phyloP scores from a whole-genome alignment of 2,888 invertebrate genomes.

The Andrena haemorrhoa region DNA sequence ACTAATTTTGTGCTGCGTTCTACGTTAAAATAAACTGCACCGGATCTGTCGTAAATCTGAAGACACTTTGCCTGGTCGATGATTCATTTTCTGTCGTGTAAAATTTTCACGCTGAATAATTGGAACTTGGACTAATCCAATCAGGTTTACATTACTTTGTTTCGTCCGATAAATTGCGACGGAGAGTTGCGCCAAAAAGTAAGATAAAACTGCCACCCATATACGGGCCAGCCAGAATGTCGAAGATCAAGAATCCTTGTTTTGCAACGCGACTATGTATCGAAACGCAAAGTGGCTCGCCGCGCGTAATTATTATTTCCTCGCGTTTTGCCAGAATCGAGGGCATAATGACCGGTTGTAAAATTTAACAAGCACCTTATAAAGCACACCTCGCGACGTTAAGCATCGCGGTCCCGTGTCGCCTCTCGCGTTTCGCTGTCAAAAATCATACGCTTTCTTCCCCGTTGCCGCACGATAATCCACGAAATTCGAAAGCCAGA shows the following conservation, averaged over 20 bases:
- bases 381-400: constrained; percentile 47
- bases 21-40: too few species aligned
- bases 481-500: background rate
- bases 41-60: too few species aligned
- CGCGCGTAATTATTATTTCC: constrained; percentile 59
- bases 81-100: too few species aligned
- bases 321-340: constrained; percentile 58
- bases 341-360: constrained; percentile 70
- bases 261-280: constrained; percentile 22
- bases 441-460: background rate
- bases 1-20: too few species aligned
- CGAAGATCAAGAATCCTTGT: background rate
- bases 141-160: too few species aligned
- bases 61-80: too few species aligned
- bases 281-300: constrained; percentile 50
- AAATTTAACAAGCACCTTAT: constrained; percentile 69
- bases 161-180: background rate
- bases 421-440: constrained; percentile 15
- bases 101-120: too few species aligned
- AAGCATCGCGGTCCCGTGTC: constrained; percentile 39
- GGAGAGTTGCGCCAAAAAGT: background rate
- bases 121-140: too few species aligned
- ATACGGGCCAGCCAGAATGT: background rate
- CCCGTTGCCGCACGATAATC: background rate
- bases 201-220: background rate